Base-by-base conservation (phyloP, 2,113 vertebrate species). In the Piprites chloris region DNA sequence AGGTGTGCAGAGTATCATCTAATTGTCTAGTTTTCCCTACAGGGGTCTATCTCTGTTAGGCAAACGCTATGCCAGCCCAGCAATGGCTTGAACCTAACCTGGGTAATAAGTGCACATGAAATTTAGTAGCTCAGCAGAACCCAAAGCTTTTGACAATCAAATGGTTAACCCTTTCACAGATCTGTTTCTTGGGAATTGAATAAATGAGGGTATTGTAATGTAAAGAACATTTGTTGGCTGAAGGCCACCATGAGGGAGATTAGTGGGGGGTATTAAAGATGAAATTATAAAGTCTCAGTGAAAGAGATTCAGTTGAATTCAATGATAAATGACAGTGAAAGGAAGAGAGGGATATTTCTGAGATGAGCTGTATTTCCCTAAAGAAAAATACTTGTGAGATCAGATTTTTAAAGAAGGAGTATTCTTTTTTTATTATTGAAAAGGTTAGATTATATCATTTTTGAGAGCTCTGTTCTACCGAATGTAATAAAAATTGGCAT, bases 401-500 rank as follows among this genome's bases (percentile, higher is more conserved):
- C 76, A 97, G 67, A 95, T 93, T 95, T 95, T 93, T 91, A 90
- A 93, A 96, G 94, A 86, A 96, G 78, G 73, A 96, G 72, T 75
- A 76, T 93, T 93, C 72, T 96, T 96, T 91, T 92, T 96, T 93
- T 96, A 96, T 93, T 80, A 93, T 94, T 95, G 79, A 96, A 96
- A 95, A 96, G 90, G 87, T 94, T 96, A 95, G 90, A 96, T 95
- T 95, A 94, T 96, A 97, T 96, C 94, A 80, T 97, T 95, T 97
- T 95, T 92, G 76, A 97, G 86, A 97, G 89, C 95, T 95, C 89
- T 96, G 92, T 96, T 94, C 88, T 94, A 95, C 86, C 89, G 61
- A 94, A 95, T 93, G 88, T 93, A 97, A 97, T 97, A 96, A 98
- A 97, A 97, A 97, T 95, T 96, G 96, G 95, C 90, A 96, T 94